Base-by-base conservation (phyloP, 2,113 vertebrate species). In the Daphoenositta chrysoptera region DNA sequence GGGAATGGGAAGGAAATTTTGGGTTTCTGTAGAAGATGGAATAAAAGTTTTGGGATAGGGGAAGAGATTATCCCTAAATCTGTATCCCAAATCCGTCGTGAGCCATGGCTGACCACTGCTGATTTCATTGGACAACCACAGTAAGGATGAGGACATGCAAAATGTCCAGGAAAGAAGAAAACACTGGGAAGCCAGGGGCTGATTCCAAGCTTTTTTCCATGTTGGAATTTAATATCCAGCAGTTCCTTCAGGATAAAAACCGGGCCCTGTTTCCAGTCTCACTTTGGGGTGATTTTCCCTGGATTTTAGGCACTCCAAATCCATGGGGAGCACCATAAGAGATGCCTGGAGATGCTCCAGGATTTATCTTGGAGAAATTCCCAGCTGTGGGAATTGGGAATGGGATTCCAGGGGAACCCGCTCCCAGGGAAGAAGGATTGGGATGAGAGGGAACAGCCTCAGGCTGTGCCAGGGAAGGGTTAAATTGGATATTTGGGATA, bases 401-500 rank as follows among this genome's bases (percentile, higher is more conserved):
- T 30, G 37, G 30, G 5, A 15, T 1, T 56, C 42, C 22, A 15
- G 35, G 21, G 35, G 26, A 18, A 28, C 9, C 6, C 7, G 1
- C 11, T 69, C 35, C 18, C 35, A 39, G 23, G 64, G 28, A 48
- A 23, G 1, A 5, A 6, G n/a, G 54, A 27, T 7, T 4, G 1
- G 35, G 28, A 69, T 1, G 23, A 50, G 65, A 82, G 30, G 44
- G 15, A 58, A n/a, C 0, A 0, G 35, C 30, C 31, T 23, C 15
- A 19, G 7, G 24, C 1, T n/a, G 53, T 0, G 15, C 35, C 44
- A 50, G 15, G 17, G 6, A 42, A 50, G 26, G 45, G 9, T 51
- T 31, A 26, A 40, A 30, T 18, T 15, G 61, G 53, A 51, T n/a
- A 44, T 37, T 48, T 31, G 61, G 26, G 37, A 40, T 42, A 3